A percentile compares a stretch with the other conserved stretches of the same genome.
Conservation (phyloP, 2,113 vertebrate species). For the Steatornis caripensis region DNA sequence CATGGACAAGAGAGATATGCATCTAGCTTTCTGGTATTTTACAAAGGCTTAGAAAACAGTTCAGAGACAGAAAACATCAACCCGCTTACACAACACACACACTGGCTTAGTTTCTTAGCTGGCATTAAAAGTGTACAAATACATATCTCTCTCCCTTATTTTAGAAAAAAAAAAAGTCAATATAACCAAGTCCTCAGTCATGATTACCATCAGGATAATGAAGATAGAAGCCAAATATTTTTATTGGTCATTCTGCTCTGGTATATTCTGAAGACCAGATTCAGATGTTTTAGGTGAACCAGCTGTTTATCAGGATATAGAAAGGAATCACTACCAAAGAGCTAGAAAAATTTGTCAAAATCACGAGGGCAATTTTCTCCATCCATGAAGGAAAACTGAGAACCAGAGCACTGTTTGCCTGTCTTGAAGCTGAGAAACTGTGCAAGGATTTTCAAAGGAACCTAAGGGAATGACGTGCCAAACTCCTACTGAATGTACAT, state of each 20-base stretch:
- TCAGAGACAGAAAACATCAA: neutral
- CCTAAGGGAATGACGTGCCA: neutral
- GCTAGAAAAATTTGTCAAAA: neutral
- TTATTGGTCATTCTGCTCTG: neutral
- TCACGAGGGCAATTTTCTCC: neutral
- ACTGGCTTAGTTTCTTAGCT: neutral
- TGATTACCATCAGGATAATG: neutral
- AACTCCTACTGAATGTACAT: neutral
- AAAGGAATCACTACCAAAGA: neutral
- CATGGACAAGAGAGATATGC: neutral
- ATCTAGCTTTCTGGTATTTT: constrained; percentile 7
- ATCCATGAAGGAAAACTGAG: neutral
- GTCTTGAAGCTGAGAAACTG: neutral
- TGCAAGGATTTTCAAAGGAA: neutral
- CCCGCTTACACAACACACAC: neutral
- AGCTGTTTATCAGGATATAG: neutral
- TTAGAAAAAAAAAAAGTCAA: neutral
- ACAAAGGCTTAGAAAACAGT: neutral
- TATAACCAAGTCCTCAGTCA: neutral
- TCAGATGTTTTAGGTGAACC: neutral
- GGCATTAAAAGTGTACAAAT: neutral
- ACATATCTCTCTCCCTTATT: neutral
- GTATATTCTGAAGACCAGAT: neutral
- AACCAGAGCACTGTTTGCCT: neutral
- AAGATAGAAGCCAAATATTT: neutral